A percentile compares a stretch with the other conserved stretches of the same genome.
These are phyloP conservation scores for Heliconius cydno DNA, from an alignment of 2,888 invertebrate species.

Conservation along the genomic window DNA sequence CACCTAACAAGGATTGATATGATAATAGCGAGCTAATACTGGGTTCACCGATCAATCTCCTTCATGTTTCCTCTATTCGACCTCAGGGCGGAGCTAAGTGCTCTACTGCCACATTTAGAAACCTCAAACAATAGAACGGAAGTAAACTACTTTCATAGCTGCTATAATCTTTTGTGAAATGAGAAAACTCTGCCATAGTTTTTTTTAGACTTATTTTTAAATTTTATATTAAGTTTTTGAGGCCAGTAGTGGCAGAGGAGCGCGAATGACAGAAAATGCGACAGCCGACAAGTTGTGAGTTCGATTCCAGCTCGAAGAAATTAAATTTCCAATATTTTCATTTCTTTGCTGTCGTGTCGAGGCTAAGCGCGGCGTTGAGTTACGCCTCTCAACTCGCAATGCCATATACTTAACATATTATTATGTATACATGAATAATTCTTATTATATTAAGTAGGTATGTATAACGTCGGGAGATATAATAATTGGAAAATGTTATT, in stretches of 20 bases:
- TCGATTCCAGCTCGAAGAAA: no score
- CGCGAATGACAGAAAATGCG: no score
- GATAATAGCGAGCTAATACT: not conserved
- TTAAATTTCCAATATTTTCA: no score
- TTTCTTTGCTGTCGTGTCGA: no score
- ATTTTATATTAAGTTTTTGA: not conserved
- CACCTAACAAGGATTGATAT: constrained; percentile 4
- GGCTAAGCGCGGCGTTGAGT: not conserved
- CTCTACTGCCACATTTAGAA: constrained; percentile 14
- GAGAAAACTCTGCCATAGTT: not conserved
- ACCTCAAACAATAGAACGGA: not conserved
- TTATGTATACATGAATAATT: no score
- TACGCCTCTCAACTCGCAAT: not conserved
- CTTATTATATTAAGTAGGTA: no score
- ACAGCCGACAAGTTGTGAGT: no score
- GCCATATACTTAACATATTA: no score
- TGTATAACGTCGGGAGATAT: no score
- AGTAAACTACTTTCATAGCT: not conserved
- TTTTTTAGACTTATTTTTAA: not conserved
- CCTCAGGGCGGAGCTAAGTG: not conserved
- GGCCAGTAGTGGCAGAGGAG: no score
- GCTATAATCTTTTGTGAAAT: not conserved
- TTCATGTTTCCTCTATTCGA: not conserved
- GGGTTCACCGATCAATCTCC: constrained; percentile 7
- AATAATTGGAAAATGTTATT: no score